These are phyloP conservation scores for Condylura cristata DNA, from an alignment of 2,113 vertebrate species.

Conservation along the genomic window DNA sequence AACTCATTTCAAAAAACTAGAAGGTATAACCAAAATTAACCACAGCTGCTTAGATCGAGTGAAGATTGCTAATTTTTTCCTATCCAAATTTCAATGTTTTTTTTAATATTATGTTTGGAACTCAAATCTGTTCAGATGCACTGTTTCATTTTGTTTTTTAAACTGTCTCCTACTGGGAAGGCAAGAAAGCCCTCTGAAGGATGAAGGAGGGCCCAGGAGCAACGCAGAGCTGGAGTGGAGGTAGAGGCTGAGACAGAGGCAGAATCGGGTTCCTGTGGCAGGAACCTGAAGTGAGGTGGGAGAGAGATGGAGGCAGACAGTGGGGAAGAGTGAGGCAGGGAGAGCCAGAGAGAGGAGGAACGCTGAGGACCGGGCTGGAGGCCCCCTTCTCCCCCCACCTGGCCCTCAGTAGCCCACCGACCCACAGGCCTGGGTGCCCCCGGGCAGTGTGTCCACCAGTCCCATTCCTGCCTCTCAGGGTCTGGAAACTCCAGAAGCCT, in stretches of 20 bases:
- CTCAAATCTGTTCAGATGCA: not conserved
- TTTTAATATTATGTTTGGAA: not conserved
- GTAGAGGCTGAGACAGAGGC: not conserved
- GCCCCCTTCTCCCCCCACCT: not conserved
- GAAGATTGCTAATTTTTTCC: not conserved
- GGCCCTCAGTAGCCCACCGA: not conserved
- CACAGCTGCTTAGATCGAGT: not conserved
- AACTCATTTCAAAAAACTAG: not conserved
- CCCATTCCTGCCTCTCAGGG: not conserved
- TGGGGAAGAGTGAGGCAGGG: not conserved
- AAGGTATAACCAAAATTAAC: not conserved
- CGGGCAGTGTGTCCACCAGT: not conserved
- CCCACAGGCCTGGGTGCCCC: not conserved
- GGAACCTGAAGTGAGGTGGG: not conserved
- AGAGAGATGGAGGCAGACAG: not conserved
- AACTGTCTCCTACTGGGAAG: not conserved
- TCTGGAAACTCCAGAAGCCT: not conserved
- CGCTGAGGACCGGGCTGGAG: not conserved
- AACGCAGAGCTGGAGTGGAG: not conserved
- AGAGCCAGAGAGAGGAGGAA: not conserved
- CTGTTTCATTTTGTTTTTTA: not conserved
- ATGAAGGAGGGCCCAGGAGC: not conserved
- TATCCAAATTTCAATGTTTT: not conserved
- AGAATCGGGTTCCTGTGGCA: not conserved
- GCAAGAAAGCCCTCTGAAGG: not conserved